These are phyloP conservation scores for Syndactyla subalaris DNA, from an alignment of 2,797 vertebrate species.

Conservation along the genomic window DNA sequence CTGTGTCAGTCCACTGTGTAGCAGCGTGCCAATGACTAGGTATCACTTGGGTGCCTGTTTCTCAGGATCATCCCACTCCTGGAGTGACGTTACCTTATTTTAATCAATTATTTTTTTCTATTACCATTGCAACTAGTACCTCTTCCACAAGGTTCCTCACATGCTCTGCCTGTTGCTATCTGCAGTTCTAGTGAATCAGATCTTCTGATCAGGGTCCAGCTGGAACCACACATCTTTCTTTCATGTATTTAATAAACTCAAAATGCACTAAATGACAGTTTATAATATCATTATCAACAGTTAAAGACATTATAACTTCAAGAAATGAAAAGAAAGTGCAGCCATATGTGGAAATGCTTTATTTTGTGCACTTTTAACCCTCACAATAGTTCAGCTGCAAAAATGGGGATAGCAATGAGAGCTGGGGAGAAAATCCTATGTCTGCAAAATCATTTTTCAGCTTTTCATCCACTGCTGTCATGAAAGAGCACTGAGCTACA, in stretches of 20 bases:
- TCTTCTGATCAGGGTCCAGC: slow-evolving; percentile 60
- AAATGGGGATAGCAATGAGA: not conserved
- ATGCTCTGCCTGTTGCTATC: not conserved
- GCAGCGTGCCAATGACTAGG: not conserved
- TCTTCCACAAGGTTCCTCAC: not conserved
- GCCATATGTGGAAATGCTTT: slow-evolving; percentile 81
- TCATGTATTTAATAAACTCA: slow-evolving; percentile 77
- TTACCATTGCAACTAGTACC: not conserved
- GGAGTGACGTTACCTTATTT: not conserved
- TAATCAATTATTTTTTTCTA: not conserved
- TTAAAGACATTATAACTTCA: slow-evolving; percentile 83
- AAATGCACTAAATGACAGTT: slow-evolving; percentile 81
- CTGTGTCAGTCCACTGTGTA: not conserved
- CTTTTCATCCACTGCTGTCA: slow-evolving; percentile 51
- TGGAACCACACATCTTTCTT: slow-evolving; percentile 67
- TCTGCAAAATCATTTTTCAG: slow-evolving; percentile 71
- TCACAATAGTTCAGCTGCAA: slow-evolving; percentile 57
- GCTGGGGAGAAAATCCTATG: slow-evolving; percentile 33
- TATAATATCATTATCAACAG: slow-evolving; percentile 85
- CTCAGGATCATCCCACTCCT: not conserved
- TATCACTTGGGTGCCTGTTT: not conserved
- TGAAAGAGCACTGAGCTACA: slow-evolving; percentile 64
- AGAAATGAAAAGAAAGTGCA: slow-evolving; percentile 81
- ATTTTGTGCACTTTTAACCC: slow-evolving; percentile 80
- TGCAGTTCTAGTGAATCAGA: not conserved